Base-by-base conservation (phyloP, 2,797 vertebrate genomes). In the Darevskia nairensis region DNA sequence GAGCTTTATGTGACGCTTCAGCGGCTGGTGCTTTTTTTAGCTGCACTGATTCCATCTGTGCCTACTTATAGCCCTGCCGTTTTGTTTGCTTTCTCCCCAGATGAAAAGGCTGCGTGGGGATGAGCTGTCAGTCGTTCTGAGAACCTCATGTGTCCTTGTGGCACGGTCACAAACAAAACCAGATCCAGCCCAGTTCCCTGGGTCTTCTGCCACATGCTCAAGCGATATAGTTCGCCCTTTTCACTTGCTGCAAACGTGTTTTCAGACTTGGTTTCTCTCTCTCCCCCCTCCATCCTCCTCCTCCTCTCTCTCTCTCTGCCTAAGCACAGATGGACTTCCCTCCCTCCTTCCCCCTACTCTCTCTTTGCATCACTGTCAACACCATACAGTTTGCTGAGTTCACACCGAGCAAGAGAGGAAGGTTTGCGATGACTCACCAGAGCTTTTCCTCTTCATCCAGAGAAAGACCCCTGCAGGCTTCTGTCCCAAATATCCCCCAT, bases 21-120 rank as follows among this genome's bases (percentile, higher is more conserved):
- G 83, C 10, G 35, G 32, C 84, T 89, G 78, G 59, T 89, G 88
- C 79, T 89, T 86, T 86, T 86, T 85, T 82, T 86, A 85, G 88
- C 61, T 80, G 69, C 55, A n/a, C 61, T 82, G 83, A 89, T 85
- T 82, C 84, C 88, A 86, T 82, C 84, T 86, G 84, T 82, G 88
- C 79, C 84, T 69, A 55, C 32, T 85, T 89, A 82, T 80, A 89
- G 50, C 64, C n/a, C 41, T 44, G 84, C 32, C 39, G 71, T 82
- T 81, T 35, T 68, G 88, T 85, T 89, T 86, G 61, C 69, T 86
- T 86, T 82, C 88, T 39, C 39, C 71, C 32, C 74, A 76, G 79
- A 86, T 76, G 41, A 76, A 82, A 87, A 82, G 72, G 27, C 79
- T 89, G 71, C 10, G 35, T 68, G 69, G 78, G 78, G 69, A 81